Percentiles rank a stretch among this genome's conserved stretches.
Conservation (phyloP, 1,140 invertebrate genomes). For the Leucophenga varia region DNA sequence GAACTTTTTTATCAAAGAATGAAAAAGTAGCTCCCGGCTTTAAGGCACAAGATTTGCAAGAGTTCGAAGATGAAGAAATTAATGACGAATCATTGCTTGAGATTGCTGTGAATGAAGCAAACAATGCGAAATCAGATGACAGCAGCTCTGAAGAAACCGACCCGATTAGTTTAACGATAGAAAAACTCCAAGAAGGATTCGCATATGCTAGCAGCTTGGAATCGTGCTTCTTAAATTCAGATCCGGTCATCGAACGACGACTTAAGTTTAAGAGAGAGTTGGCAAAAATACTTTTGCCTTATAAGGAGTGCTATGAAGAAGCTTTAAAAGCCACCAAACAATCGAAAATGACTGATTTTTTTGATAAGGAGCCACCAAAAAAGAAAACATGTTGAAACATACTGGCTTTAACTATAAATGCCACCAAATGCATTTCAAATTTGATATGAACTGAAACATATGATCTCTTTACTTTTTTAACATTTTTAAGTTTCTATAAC, state of each 20-base stretch:
- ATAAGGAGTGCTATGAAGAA: constrained; percentile 4
- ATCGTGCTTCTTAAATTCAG: constrained; percentile 16
- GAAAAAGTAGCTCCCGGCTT: no score
- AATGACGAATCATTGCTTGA: constrained; percentile 15
- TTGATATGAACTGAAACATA: no score
- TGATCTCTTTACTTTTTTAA: no score
- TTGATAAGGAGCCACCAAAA: no score
- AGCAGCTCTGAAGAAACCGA: constrained; percentile 16
- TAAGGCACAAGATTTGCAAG: constrained; percentile 39
- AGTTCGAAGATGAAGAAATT: constrained; percentile 18
- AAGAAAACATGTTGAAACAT: no score
- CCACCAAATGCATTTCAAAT: no score
- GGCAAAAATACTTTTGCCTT: not conserved
- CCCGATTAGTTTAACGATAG: constrained; percentile 15
- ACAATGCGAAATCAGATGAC: constrained; percentile 17
- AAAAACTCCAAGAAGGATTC: constrained; percentile 20
- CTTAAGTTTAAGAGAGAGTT: constrained; percentile 5
- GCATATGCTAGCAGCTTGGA: constrained; percentile 19
- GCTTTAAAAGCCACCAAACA: not conserved
- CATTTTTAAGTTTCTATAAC: no score
- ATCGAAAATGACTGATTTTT: no score
- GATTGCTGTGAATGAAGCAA: constrained; percentile 18
- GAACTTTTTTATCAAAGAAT: no score
- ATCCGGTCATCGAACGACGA: constrained; percentile 16
- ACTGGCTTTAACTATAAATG: no score